Base-by-base conservation (phyloP, 92 coral and sea anemone genomes). In the Palythoa heliodiscus region DNA sequence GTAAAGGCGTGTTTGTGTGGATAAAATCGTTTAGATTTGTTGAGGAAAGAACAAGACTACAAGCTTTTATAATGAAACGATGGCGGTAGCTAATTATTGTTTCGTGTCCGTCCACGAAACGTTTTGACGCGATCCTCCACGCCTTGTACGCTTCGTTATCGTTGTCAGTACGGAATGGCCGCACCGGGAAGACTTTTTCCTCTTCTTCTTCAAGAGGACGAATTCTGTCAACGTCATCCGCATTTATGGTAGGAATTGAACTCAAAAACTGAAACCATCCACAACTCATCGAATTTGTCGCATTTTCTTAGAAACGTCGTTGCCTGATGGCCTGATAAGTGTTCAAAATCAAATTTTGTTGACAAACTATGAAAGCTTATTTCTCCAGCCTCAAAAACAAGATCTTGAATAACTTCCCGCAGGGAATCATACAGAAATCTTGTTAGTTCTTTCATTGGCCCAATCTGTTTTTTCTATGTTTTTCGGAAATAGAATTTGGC, bases 1-100 rank as follows among this genome's bases (percentile, higher is more conserved):
- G 95, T 64, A 92, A 76, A 20, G 86, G 89, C 0, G 91, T 92
- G 25, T 84, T 92, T 38, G 89, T 89, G 39, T 75, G 37, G 10
- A 29, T 22, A 8, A 53, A 83, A 54, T 15, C 61, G 75, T 92
- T 82, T n/a, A 50, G 52, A 64, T 69, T 69, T 13, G 70, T 57
- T 67, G 54, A 11, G 19, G 17, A 11, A 48, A 75, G 79, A 22
- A 75, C 48, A 16, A 75, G n/a, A 9, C 20, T 7, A 50, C 79
- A 75, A 19, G 79, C 79, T 6, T 20, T 3, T 37, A 20, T 19
- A 58, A 75, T 75, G 64, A 75, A 14, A 23, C 79, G 57, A 75
- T 75, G 79, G 79, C 79, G 79, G 15, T 75, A 75, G 19, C 50
- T 24, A 13, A 19, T 54, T 15, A 75, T 25, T 2, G 79, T 50